Base-by-base conservation (phyloP, 2,888 invertebrate species). In the Pedicia rivosa region DNA sequence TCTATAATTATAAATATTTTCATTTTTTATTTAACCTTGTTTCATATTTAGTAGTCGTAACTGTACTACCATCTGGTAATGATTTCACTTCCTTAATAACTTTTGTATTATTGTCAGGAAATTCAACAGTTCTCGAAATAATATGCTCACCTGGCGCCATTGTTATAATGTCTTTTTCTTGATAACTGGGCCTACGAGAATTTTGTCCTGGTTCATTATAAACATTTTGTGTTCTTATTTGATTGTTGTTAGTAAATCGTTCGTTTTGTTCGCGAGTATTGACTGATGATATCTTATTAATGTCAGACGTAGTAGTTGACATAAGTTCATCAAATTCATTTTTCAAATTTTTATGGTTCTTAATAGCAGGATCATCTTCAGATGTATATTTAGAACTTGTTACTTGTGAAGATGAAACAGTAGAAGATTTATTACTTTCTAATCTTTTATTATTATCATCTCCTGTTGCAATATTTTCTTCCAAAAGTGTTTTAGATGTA, bases 1-100 rank as follows among this genome's bases (percentile, higher is more conserved):
- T 24, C n/a, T 24, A 24, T 20, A n/a, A n/a, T n/a, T n/a, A 8
- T 20, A 20, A 20, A 20, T 20, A 20, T 20, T 6, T 20, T 10
- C 3, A 24, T 10, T 24, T 10, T 24, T 24, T 55, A 38, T 10
- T n/a, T 24, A 8, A 24, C 24, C 58, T 63, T 24, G 73, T 74
- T 51, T 78, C 77, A 25, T 74, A 71, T 29, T 69, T 67, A 14
- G 75, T 76, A 41, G 74, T 76, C n/a, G 74, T 77, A 2, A 77
- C 70, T 28, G 67, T 67, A 2, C 72, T 72, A 12, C 78, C 78
- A 49, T 75, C 77, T 1, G 72, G 70, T 28, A 76, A 56, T 33
- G 71, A 69, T 45, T 73, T 69, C 1, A 74, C 78, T 47, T 78
- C 78, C 10, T 72, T 72, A 6, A 72, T 67, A 43, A 74, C 68